Percentiles rank a stretch among this genome's conserved stretches.
Conservation (phyloP, 2,113 vertebrate genomes). For the Sinocyclocheilus grahami region DNA sequence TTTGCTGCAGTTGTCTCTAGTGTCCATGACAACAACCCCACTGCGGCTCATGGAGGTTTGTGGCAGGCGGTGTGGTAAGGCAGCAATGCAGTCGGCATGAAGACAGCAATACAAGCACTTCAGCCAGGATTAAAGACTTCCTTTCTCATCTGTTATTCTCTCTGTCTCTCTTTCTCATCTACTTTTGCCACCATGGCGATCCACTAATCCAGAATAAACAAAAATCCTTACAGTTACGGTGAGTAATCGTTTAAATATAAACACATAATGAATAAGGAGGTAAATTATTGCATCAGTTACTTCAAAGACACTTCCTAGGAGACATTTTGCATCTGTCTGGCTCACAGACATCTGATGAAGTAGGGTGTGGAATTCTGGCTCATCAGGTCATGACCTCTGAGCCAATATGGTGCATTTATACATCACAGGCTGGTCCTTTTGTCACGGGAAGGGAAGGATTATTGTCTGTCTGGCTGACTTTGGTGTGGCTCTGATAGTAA, state of each 20-base stretch:
- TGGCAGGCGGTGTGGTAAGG: constrained; percentile 55
- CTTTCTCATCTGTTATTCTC: constrained; percentile 24
- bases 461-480: constrained; percentile 21
- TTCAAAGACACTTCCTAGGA: constrained; percentile 11
- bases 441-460: constrained; percentile 41
- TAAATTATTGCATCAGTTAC: constrained; percentile 9
- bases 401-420: constrained; percentile 29
- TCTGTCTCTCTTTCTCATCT: not conserved
- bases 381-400: constrained; percentile 45
- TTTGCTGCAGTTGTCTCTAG: constrained; percentile 61
- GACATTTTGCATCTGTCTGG: constrained; percentile 28
- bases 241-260: constrained; percentile 13
- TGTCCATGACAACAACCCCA: constrained; percentile 66
- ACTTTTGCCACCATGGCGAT: constrained; percentile 2
- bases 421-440: constrained; percentile 39
- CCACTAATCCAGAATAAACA: constrained; percentile 28
- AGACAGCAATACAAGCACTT: constrained; percentile 35
- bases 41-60: constrained; percentile 59
- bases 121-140: constrained; percentile 49
- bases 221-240: not conserved
- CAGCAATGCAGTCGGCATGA: constrained; percentile 60
- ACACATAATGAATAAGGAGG: constrained; percentile 18
- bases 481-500: constrained; percentile 18
- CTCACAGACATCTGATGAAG: constrained; percentile 24
- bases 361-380: constrained; percentile 27